Percentiles rank a stretch among this genome's conserved stretches.
Evolutionary conservation across 2,888 invertebrate species (phyloP).

Genomic region (Hybos culiciformis): DNA sequence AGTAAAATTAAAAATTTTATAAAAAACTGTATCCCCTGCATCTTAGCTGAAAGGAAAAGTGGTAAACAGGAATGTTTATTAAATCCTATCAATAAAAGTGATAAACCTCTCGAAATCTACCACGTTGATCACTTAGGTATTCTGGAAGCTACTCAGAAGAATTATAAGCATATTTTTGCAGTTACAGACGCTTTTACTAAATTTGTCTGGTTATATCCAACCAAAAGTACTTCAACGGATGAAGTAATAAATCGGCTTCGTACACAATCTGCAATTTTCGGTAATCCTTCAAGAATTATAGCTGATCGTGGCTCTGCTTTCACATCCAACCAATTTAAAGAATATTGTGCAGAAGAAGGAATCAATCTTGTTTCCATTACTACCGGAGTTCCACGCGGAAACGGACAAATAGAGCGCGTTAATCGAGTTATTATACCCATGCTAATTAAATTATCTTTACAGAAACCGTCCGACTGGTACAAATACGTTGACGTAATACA

Average conservation of each 20-base stretch:
- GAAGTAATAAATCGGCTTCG: not conserved
- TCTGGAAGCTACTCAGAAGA: slow-evolving; percentile 6
- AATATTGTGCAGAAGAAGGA: slow-evolving; percentile 21
- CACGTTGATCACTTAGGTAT: slow-evolving; percentile 9
- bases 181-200: slow-evolving; percentile 9
- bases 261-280: not conserved
- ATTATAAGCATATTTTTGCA: slow-evolving; percentile 10
- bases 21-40: slow-evolving; percentile 13
- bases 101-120: slow-evolving; percentile 8
- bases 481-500: slow-evolving; percentile 17
- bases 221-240: slow-evolving; percentile 1
- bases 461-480: slow-evolving; percentile 22
- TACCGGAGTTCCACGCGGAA: slow-evolving; percentile 24
- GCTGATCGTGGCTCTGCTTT: slow-evolving; percentile 29
- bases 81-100: slow-evolving; percentile 11
- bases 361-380: slow-evolving; percentile 19
- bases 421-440: slow-evolving; percentile 22
- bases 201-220: slow-evolving; percentile 6
- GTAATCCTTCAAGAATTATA: slow-evolving; percentile 21
- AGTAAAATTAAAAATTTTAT: slow-evolving; percentile 11
- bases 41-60: slow-evolving; percentile 10
- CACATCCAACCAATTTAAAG: slow-evolving; percentile 23
- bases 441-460: slow-evolving; percentile 23
- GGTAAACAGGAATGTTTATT: slow-evolving; percentile 10
- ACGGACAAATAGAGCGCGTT: slow-evolving; percentile 25